Base-by-base conservation (phyloP, 2,888 invertebrate species). In the Cephalotes varians region DNA sequence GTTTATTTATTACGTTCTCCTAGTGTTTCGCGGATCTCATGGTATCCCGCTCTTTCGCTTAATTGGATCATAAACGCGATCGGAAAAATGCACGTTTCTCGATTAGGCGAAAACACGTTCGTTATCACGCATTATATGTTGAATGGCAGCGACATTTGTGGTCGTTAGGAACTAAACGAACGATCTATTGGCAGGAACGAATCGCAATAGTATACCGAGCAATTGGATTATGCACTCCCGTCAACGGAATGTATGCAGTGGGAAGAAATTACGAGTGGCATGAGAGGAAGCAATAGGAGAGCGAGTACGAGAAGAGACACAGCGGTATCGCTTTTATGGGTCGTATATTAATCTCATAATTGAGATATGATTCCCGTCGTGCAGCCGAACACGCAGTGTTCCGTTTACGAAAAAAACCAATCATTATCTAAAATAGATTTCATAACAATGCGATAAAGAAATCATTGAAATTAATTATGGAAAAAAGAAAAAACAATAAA, bases 311-410 rank as follows among this genome's bases (percentile, higher is more conserved):
- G 49, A 56, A 54, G 82, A 83, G 87, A 87, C 88, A 89, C 87
- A 86, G 72, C 89, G 77, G 88, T 91, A 92, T 92, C 88, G 89
- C 88, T 92, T 90, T 93, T 92, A 93, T 93, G 91, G 91, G 88
- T 92, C 93, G 91, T 93, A 93, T 93, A 93, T 93, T 93, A 93
- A 93, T 93, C 92, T 87, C 86, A 91, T 94, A 94, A 94, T 94
- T 94, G 93, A 94, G 93, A 94, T 91, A 92, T 92, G 92, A 90
- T 91, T 88, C 87, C 88, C 85, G 89, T 87, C 88, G 85, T 82
- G 86, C 80, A 83, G 74, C 72, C 82, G 86, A 83, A 81, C 91
- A 91, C 91, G 91, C 92, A 90, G 90, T 28, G 44, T 85, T 81
- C 31, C 82, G n/a, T 85, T 81, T 18, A 3, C 85, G 87, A 90